A percentile compares a stretch with the other conserved stretches of the same genome.
These are phyloP conservation scores for Drosophila burlai DNA, from an alignment of 1,140 invertebrate genomes.

Conservation along the genomic window DNA sequence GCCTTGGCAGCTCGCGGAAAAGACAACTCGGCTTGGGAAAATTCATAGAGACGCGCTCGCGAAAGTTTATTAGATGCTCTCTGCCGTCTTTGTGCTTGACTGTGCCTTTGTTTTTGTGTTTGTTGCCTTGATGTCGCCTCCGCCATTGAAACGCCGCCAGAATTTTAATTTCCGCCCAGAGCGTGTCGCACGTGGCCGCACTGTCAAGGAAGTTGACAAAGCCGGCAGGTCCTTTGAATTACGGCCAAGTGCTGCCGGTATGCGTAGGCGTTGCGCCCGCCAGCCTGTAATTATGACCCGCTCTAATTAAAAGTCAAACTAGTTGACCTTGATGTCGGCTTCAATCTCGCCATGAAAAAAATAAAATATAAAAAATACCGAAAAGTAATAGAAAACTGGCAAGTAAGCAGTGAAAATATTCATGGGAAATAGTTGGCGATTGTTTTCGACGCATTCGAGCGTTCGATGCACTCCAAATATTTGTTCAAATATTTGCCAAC, in stretches of 20 bases:
- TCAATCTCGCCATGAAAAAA: no score
- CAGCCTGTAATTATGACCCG: conserved; percentile 43
- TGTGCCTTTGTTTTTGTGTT: conserved; percentile 34
- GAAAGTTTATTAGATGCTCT: conserved; percentile 56
- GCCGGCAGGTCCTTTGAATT: conserved; percentile 44
- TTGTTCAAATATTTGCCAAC: conserved; percentile 65
- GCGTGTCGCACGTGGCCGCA: conserved; percentile 54
- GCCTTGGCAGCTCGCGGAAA: conserved; percentile 20
- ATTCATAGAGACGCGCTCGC: conserved; percentile 45
- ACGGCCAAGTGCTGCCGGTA: conserved; percentile 29
- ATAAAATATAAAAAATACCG: no score
- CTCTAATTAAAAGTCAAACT: conserved; percentile 48
- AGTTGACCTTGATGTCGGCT: conserved; percentile 34
- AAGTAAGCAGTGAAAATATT: conserved; percentile 12
- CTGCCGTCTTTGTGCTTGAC: conserved; percentile 26
- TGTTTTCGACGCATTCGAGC: conserved; percentile 54
- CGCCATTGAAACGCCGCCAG: conserved; percentile 49
- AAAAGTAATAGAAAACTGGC: conserved; percentile 17
- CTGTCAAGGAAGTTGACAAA: conserved; percentile 57
- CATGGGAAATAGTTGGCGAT: conserved; percentile 61
- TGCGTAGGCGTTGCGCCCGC: conserved; percentile 26
- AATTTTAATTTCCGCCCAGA: conserved; percentile 77
- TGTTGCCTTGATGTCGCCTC: conserved; percentile 23
- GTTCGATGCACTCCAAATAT: conserved; percentile 73
- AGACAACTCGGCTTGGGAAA: conserved; percentile 42